phyloP scores from a whole-genome alignment of 2,113 vertebrate genomes.

The Zosterops pallidus region DNA sequence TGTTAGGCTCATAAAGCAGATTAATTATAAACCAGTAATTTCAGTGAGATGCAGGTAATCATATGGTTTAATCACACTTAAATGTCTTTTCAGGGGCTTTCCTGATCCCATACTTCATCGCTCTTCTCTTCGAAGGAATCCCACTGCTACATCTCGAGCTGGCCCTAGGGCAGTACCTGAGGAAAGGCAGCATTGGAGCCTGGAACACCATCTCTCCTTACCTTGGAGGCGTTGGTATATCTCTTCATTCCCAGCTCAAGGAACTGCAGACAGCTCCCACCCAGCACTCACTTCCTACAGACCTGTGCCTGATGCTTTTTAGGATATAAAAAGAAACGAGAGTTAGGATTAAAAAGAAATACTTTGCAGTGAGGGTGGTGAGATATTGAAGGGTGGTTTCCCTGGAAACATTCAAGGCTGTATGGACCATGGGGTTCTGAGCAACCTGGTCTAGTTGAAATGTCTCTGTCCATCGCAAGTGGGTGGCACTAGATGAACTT shows the following conservation, averaged over 20 bases:
- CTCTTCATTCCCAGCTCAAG: background rate
- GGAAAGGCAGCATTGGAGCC: slow-evolving; percentile 82
- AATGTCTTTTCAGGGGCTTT: slow-evolving; percentile 82
- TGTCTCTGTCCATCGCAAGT: background rate
- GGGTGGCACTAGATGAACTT: background rate
- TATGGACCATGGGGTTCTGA: background rate
- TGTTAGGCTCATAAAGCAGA: background rate
- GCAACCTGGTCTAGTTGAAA: background rate
- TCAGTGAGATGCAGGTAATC: background rate
- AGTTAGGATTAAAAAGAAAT: background rate
- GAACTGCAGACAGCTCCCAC: background rate
- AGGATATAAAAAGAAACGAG: background rate
- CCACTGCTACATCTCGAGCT: slow-evolving; percentile 88
- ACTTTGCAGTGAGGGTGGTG: background rate
- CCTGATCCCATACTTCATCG: slow-evolving; percentile 87
- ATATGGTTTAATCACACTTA: background rate
- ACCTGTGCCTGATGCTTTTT: background rate
- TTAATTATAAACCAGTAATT: background rate
- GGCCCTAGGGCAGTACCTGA: slow-evolving; percentile 85
- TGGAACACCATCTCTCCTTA: slow-evolving; percentile 86
- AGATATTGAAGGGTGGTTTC: background rate
- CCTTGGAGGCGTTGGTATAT: slow-evolving; percentile 83
- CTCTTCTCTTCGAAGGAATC: slow-evolving; percentile 86
- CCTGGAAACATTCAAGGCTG: background rate
- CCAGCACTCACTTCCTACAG: background rate